Conservation (phyloP, 2,113 vertebrate genomes). For the Jacana jacana region DNA sequence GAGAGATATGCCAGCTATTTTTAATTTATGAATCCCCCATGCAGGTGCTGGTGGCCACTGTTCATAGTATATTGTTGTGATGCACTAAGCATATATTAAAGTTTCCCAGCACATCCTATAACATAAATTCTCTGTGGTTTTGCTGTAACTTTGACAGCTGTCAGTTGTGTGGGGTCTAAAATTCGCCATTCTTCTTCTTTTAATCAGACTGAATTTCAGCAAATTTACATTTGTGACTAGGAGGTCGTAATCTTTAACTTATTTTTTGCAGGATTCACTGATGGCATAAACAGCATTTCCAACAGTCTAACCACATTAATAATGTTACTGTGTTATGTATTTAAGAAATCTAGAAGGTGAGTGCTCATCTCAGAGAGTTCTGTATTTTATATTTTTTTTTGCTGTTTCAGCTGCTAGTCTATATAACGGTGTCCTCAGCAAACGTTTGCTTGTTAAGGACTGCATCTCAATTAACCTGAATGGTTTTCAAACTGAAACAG, state of each 20-base stretch:
- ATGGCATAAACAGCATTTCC: background rate
- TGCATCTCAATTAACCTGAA: slow-evolving; percentile 10
- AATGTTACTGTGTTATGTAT: background rate
- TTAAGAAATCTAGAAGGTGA: background rate
- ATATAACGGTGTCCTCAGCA: background rate
- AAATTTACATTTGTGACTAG: background rate
- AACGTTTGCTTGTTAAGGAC: background rate
- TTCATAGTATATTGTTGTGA: background rate
- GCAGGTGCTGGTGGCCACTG: background rate
- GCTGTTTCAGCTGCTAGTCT: background rate
- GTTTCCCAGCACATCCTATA: background rate
- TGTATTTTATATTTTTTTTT: background rate
- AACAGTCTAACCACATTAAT: background rate
- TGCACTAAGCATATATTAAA: background rate
- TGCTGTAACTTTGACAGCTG: background rate
- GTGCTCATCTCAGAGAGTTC: background rate
- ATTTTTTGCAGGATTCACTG: background rate
- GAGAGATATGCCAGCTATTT: background rate
- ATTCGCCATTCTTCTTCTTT: background rate
- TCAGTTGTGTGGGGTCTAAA: background rate
- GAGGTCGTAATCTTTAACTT: background rate
- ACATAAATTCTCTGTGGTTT: background rate
- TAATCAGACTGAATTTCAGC: background rate
- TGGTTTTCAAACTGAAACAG: slow-evolving; percentile 12
- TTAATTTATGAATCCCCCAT: background rate